A percentile compares a stretch with the other conserved stretches of the same genome.
Evolutionary conservation across 2,888 invertebrate species (phyloP).

Genomic region (Drosophila subquinaria): DNA sequence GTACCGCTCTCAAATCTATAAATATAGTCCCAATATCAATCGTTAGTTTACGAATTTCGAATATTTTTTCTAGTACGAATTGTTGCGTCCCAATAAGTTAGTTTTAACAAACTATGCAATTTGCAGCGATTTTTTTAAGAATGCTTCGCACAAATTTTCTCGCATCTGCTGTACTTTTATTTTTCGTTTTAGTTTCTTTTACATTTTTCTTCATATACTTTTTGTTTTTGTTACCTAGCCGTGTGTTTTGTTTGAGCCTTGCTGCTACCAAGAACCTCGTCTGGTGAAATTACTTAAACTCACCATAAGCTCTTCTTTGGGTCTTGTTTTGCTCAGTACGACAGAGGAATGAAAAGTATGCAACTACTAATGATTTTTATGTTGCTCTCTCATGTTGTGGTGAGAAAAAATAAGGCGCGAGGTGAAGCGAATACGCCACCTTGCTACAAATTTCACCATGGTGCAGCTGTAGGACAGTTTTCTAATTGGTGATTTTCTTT

Average conservation of each 20-base stretch:
- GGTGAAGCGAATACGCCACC: background rate
- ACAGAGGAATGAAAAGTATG: too few relatives aligned
- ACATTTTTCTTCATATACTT: constrained; percentile 6
- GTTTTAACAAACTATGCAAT: constrained; percentile 68
- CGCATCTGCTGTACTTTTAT: constrained; percentile 66
- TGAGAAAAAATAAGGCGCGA: background rate
- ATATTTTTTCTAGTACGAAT: constrained; percentile 36
- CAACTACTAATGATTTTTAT: too few relatives aligned
- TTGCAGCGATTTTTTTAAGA: constrained; percentile 48
- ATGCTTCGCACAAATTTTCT: constrained; percentile 74
- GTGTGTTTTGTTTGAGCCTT: constrained; percentile 20
- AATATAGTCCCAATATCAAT: constrained; percentile 27
- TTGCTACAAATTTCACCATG: background rate
- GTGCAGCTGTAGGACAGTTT: background rate
- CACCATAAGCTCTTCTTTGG: too few relatives aligned
- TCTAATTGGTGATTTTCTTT: background rate
- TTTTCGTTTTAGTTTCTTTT: constrained; percentile 7
- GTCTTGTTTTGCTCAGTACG: background rate
- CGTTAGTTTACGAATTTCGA: constrained; percentile 17
- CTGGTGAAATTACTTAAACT: background rate
- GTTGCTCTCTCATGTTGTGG: too few relatives aligned
- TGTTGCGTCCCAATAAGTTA: constrained; percentile 70
- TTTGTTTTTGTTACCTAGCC: constrained; percentile 29
- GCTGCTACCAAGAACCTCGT: constrained; percentile 10
- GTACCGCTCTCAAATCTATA: constrained; percentile 24